phyloP scores from a whole-genome alignment of 2,797 vertebrate species.

The Lycodopsis pacificus region DNA sequence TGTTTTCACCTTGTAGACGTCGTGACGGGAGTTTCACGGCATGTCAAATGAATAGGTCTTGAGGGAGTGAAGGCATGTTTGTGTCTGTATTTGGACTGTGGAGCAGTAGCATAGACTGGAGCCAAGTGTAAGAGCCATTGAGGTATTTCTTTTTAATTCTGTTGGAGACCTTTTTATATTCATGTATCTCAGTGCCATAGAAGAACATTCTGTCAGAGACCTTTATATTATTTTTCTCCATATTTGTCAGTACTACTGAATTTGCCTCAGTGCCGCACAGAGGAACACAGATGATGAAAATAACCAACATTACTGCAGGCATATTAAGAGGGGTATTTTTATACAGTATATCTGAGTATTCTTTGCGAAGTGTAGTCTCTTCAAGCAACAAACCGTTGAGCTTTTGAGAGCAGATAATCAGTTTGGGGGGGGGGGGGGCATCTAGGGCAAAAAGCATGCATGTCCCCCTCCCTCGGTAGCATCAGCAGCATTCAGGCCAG shows the following conservation, averaged over 20 bases:
- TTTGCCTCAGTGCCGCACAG: conserved; percentile 13
- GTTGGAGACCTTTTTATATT: conserved; percentile 46
- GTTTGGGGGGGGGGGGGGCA: background rate
- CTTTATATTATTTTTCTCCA: conserved; percentile 10
- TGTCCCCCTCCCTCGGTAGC: conserved; percentile 38
- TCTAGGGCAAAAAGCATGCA: conserved; percentile 76
- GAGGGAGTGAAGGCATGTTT: background rate
- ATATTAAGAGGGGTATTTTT: conserved; percentile 70
- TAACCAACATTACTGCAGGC: background rate
- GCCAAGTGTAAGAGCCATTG: conserved; percentile 36
- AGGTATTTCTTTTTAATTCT: conserved; percentile 40
- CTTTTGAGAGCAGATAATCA: conserved; percentile 16
- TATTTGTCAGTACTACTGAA: conserved; percentile 23
- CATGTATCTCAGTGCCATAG: conserved; percentile 16
- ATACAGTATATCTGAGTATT: background rate
- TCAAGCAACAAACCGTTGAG: conserved; percentile 13
- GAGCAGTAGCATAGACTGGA: conserved; percentile 55
- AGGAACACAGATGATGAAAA: conserved; percentile 4
- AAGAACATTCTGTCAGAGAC: conserved; percentile 57
- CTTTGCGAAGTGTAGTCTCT: conserved; percentile 38
- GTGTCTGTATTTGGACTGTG: background rate
- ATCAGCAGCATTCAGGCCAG: conserved; percentile 70
- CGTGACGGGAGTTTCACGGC: background rate
- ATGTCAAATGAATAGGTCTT: background rate
- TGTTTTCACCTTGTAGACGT: conserved; percentile 7